Evolutionary conservation across 2,113 vertebrate genomes (phyloP).

Genomic region (Xiphophorus couchianus): DNA sequence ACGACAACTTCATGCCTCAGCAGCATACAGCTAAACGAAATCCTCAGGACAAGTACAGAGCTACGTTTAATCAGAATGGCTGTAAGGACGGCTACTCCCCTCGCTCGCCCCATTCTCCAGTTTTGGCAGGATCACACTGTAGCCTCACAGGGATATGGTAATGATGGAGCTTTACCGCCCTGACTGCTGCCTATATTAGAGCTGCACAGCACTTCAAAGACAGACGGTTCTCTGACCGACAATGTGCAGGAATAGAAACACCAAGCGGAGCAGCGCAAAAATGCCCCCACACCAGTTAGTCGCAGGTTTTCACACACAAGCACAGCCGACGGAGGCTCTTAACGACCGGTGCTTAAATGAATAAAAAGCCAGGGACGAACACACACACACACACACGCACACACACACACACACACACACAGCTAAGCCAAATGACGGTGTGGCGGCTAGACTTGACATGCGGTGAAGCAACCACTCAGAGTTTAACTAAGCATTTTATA

Average conservation of each 20-base stretch:
- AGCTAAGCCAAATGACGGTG: constrained; percentile 7
- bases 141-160: constrained; percentile 66
- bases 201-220: constrained; percentile 71
- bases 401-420: neutral
- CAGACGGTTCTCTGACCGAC: constrained; percentile 61
- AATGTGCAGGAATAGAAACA: constrained; percentile 59
- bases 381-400: neutral
- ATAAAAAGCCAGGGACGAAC: constrained; percentile 11
- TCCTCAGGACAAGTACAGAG: neutral
- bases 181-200: constrained; percentile 62
- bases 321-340: constrained; percentile 16
- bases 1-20: neutral
- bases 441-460: neutral
- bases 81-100: constrained; percentile 9
- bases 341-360: constrained; percentile 13
- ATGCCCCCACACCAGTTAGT: constrained; percentile 1
- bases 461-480: neutral
- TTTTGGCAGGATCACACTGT: constrained; percentile 67
- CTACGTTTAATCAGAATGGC: constrained; percentile 17
- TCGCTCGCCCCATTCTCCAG: constrained; percentile 2
- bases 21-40: neutral
- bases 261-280: constrained; percentile 33
- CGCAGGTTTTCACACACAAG: constrained; percentile 16
- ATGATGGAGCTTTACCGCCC: constrained; percentile 69
- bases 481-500: no score